Evolutionary conservation across 2,888 invertebrate species (phyloP).

Genomic region (Leucania comma): DNA sequence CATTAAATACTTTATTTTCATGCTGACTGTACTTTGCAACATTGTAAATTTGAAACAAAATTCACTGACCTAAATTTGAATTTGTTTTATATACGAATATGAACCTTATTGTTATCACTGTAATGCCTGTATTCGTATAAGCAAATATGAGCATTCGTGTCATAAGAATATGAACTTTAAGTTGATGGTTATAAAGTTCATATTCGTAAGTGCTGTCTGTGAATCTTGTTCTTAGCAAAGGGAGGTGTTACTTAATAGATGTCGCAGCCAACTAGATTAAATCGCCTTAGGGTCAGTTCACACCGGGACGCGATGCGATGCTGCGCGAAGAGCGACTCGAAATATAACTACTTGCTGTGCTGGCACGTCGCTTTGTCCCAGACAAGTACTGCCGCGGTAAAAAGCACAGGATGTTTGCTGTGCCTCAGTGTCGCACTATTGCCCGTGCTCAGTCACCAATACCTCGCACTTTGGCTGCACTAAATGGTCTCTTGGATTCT

Average conservation of each 20-base stretch:
- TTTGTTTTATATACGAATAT: not conserved
- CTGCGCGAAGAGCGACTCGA: too few species aligned
- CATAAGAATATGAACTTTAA: not conserved
- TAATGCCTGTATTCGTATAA: not conserved
- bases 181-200: not conserved
- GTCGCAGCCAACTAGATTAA: too few species aligned
- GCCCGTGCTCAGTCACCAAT: too few species aligned
- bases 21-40: conserved; percentile 31
- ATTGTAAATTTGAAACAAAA: not conserved
- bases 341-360: too few species aligned
- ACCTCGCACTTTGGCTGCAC: too few species aligned
- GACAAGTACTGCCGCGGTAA: too few species aligned
- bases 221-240: conserved; percentile 3
- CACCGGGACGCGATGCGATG: too few species aligned
- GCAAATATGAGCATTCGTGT: not conserved
- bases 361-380: too few species aligned
- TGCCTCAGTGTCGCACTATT: too few species aligned
- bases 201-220: not conserved
- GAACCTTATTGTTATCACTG: not conserved
- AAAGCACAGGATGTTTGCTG: too few species aligned
- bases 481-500: too few species aligned
- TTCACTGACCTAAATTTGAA: not conserved
- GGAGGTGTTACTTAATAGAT: conserved; percentile 27
- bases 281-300: too few species aligned
- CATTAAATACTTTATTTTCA: conserved; percentile 19